These are phyloP conservation scores for Cenopis cana DNA, from an alignment of 2,888 invertebrate species.

Conservation along the genomic window DNA sequence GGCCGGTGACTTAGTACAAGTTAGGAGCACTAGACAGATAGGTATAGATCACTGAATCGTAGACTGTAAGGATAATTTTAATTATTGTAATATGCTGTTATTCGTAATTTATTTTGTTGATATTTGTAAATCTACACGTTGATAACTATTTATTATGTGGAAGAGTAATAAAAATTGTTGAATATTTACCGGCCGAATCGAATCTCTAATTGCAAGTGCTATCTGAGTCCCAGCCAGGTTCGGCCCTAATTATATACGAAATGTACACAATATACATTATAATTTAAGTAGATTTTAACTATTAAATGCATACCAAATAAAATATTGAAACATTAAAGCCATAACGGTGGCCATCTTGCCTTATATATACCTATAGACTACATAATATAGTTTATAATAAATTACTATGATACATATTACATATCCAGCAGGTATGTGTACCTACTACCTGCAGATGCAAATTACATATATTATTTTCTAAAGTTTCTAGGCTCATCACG, in stretches of 20 bases:
- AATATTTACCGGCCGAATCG: slow-evolving; percentile 78
- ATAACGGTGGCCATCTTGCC: slow-evolving; percentile 83
- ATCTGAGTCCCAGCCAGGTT: slow-evolving; percentile 62
- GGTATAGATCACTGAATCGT: slow-evolving; percentile 69
- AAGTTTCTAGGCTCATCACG: slow-evolving; percentile 57
- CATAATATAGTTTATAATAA: slow-evolving; percentile 48
- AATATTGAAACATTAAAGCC: slow-evolving; percentile 73
- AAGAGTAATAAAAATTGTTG: slow-evolving; percentile 81
- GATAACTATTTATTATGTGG: slow-evolving; percentile 84
- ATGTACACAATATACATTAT: slow-evolving; percentile 72
- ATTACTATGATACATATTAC: slow-evolving; percentile 38
- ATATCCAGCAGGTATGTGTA: slow-evolving; percentile 32
- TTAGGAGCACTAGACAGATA: slow-evolving; percentile 71
- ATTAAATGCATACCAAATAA: slow-evolving; percentile 68
- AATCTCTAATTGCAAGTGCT: slow-evolving; percentile 59
- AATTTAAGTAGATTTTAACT: slow-evolving; percentile 72
- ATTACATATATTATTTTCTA: slow-evolving; percentile 42
- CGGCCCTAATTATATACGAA: slow-evolving; percentile 73
- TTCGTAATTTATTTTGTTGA: slow-evolving; percentile 86
- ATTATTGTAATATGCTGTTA: slow-evolving; percentile 82
- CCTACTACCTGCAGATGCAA: slow-evolving; percentile 27
- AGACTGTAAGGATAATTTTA: slow-evolving; percentile 73
- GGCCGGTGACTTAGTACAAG: slow-evolving; percentile 80
- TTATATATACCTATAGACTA: slow-evolving; percentile 60
- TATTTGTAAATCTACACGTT: slow-evolving; percentile 85